Conservation (phyloP, 2,797 vertebrate genomes). For the Prunella strophiata region DNA sequence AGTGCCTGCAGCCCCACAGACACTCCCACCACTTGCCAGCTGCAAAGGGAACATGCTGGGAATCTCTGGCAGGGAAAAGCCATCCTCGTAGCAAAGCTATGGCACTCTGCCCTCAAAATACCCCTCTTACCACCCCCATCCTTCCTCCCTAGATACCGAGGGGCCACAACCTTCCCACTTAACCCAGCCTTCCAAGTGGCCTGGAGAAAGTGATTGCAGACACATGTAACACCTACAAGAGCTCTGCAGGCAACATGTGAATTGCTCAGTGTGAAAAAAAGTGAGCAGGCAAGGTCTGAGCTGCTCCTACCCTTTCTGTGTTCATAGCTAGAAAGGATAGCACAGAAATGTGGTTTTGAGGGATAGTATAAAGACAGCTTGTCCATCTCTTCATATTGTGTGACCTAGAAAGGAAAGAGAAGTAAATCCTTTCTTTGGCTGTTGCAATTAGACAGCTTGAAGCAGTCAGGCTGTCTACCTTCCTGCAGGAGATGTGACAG, state of each 20-base stretch:
- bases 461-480: constrained; percentile 33
- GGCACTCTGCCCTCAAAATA: background rate
- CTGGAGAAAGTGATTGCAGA: background rate
- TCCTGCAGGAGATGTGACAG: constrained; percentile 31
- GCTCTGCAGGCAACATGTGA: background rate
- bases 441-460: constrained; percentile 7
- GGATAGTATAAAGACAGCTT: background rate
- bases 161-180: background rate
- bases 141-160: background rate
- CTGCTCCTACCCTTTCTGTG: background rate
- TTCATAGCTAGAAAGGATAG: background rate
- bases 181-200: background rate
- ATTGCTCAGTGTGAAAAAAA: background rate
- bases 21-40: background rate
- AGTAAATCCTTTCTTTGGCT: background rate
- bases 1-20: background rate
- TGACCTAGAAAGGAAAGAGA: constrained; percentile 9
- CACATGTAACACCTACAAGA: background rate
- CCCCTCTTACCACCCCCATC: background rate
- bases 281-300: background rate
- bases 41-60: background rate
- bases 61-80: rapidly evolving
- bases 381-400: background rate
- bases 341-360: background rate
- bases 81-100: background rate